phyloP scores from a whole-genome alignment of 2,797 vertebrate genomes.

The Anguilla marmorata region DNA sequence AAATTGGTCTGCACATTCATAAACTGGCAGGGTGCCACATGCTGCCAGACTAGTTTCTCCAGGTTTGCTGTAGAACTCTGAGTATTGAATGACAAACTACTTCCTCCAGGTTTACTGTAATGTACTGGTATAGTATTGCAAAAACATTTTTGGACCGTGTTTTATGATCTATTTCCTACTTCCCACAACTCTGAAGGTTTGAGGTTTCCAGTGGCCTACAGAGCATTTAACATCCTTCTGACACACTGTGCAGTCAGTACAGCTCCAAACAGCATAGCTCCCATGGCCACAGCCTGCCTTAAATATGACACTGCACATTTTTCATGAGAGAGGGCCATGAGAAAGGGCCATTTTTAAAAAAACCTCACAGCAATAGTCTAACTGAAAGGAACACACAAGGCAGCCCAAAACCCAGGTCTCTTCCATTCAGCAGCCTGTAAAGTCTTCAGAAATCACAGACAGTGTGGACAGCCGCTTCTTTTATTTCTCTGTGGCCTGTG shows the following conservation, averaged over 20 bases:
- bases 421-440: not conserved
- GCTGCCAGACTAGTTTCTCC: not conserved
- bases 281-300: not conserved
- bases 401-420: not conserved
- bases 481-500: not conserved
- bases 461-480: not conserved
- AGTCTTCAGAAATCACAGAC: not conserved
- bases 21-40: not conserved
- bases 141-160: not conserved
- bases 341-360: not conserved
- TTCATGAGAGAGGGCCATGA: not conserved
- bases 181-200: not conserved
- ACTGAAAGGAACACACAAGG: not conserved
- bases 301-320: not conserved
- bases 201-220: not conserved
- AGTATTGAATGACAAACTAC: not conserved
- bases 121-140: not conserved
- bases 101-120: not conserved
- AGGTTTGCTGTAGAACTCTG: not conserved
- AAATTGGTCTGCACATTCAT: not conserved
- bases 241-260: not conserved
- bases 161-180: not conserved
- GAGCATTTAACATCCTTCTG: not conserved
- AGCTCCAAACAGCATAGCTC: not conserved
- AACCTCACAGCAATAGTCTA: not conserved